Evolutionary conservation across 92 coral and sea anemone species (phyloP), one percentile per base, ranked within the genome.

Genomic region (Anthopleura xanthogrammica): DNA sequence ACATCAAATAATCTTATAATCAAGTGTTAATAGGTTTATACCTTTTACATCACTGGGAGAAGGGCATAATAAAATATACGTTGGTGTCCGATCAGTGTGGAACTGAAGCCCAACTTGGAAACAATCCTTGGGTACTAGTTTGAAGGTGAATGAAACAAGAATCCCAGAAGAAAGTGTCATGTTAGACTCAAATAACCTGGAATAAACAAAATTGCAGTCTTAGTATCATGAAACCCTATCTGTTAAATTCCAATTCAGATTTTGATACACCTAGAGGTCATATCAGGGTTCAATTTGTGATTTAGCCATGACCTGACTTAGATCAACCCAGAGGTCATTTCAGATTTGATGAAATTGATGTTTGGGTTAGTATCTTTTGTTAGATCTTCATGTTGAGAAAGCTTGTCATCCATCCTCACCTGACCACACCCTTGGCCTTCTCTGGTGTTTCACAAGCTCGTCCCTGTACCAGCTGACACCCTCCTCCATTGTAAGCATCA

Each of bases 401-500:
- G 10, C 2, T 14, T 16, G 8, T 77, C 80, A 77, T 16, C 19
- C 52, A 40, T 77, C 42, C 79, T 29, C 42, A 95, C 98, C 98
- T 95, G 12, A 92, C 92, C 41, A 95, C 96, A 83, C 93, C 88
- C 82, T 85, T 93, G 22, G 95, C 88, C 58, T 83, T 79, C 39
- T 88, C 84, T 57, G 92, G 72, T 24, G 76, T 87, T 10, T 82
- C 66, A 73, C 82, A 75, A 58, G 87, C 75, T 40, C 80, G 88
- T 48, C 98, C 98, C 55, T 84, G 82, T 2, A 94, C 89, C 64
- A 89, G 19, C 75, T 88, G 93, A 74, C 98, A 95, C 29, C 98
- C 95, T 11, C 98, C 98, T 19, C 98, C 98, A 88, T 92, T 90
- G 78, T 82, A 95, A 19, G 96, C 93, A 60, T 92, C 92, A 20